Conservation (phyloP, 2,888 invertebrate genomes). For the Drosophila conformis region DNA sequence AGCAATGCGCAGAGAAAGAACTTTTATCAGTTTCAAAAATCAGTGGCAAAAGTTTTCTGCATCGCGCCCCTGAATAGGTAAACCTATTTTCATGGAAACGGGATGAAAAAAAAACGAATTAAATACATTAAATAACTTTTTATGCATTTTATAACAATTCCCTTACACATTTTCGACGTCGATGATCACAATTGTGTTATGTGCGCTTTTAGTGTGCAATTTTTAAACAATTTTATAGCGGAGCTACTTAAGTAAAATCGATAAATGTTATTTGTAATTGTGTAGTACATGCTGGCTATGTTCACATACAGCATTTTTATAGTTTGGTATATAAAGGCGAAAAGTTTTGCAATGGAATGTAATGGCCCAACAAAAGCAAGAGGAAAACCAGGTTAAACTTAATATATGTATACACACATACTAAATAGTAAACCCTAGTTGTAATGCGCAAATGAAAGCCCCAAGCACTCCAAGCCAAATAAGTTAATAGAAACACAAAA, state of each 20-base stretch:
- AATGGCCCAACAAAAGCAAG: slow-evolving; percentile 45
- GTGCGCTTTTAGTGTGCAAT: slow-evolving; percentile 59
- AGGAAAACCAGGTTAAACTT: slow-evolving; percentile 67
- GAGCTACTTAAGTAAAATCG: slow-evolving; percentile 41
- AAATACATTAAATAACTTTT: slow-evolving; percentile 35
- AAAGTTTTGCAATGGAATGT: slow-evolving; percentile 29
- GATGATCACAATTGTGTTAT: slow-evolving; percentile 34
- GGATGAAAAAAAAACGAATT: slow-evolving; percentile 22
- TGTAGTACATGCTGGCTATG: slow-evolving; percentile 68
- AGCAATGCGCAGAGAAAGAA: slow-evolving; percentile 1
- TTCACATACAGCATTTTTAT: slow-evolving; percentile 67
- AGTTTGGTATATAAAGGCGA: slow-evolving; percentile 42
- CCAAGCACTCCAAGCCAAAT: slow-evolving; percentile 45
- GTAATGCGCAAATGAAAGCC: slow-evolving; percentile 21
- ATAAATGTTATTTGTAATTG: slow-evolving; percentile 57
- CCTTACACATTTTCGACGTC: slow-evolving; percentile 27
- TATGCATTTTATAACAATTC: slow-evolving; percentile 43
- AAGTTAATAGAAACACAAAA: slow-evolving; percentile 50
- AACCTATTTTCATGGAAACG: slow-evolving; percentile 22
- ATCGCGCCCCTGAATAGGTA: slow-evolving; percentile 45
- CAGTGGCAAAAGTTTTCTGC: slow-evolving; percentile 14
- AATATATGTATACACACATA: slow-evolving; percentile 37
- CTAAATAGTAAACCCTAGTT: slow-evolving; percentile 23
- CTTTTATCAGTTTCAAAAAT: slow-evolving; percentile 10
- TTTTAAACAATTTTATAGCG: slow-evolving; percentile 76